Evolutionary conservation across 1,140 invertebrate species (phyloP).

Genomic region (Drosophila takahashii): DNA sequence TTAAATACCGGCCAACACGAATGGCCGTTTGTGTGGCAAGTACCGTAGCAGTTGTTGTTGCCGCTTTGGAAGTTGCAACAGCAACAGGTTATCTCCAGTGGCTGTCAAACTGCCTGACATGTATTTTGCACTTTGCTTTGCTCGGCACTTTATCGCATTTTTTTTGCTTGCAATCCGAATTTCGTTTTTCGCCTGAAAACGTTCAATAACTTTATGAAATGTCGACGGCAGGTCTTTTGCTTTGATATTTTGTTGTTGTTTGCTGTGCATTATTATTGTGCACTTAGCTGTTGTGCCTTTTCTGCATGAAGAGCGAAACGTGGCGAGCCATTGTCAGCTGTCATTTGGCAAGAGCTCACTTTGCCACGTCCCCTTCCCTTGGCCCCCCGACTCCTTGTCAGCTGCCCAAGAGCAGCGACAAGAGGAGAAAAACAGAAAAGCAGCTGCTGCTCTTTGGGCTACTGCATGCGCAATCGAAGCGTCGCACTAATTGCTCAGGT

Average conservation of each 20-base stretch:
- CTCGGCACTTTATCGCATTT: slow-evolving; percentile 44
- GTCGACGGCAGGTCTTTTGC: slow-evolving; percentile 43
- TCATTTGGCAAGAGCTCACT: slow-evolving; percentile 53
- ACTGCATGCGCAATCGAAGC: slow-evolving; percentile 56
- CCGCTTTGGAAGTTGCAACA: neutral
- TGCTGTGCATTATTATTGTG: slow-evolving; percentile 38
- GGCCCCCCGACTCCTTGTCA: slow-evolving; percentile 44
- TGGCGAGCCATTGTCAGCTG: slow-evolving; percentile 55
- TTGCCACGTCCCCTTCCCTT: neutral
- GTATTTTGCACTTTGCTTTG: slow-evolving; percentile 30
- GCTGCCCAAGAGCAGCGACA: slow-evolving; percentile 38
- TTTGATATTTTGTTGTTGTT: slow-evolving; percentile 4
- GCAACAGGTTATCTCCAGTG: slow-evolving; percentile 68
- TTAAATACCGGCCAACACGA: slow-evolving; percentile 64
- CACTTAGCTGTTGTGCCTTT: slow-evolving; percentile 29
- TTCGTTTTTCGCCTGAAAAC: slow-evolving; percentile 61
- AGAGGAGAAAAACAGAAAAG: slow-evolving; percentile 5
- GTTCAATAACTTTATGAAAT: slow-evolving; percentile 48
- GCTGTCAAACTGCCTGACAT: slow-evolving; percentile 49
- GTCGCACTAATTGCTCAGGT: slow-evolving; percentile 79
- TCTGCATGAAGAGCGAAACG: slow-evolving; percentile 20
- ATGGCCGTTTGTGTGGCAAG: slow-evolving; percentile 48
- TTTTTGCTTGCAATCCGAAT: slow-evolving; percentile 26
- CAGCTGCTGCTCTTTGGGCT: slow-evolving; percentile 28
- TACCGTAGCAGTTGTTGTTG: slow-evolving; percentile 6